Conservation (phyloP, 2,888 invertebrate species). For the Mesorhabditis sp. region DNA sequence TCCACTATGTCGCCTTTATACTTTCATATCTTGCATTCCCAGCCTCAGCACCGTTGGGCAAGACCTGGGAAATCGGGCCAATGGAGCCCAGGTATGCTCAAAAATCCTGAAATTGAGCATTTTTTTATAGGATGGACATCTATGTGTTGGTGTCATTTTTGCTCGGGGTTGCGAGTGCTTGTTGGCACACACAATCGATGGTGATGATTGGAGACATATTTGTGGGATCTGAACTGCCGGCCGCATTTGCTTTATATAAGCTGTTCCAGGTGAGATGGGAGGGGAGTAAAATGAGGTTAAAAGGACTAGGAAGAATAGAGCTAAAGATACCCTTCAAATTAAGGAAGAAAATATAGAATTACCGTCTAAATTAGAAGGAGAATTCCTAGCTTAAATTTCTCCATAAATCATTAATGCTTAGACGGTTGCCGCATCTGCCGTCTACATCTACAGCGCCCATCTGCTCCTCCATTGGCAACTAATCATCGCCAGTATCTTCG, state of each 20-base stretch:
- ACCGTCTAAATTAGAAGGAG: too few species aligned
- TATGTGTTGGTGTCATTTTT: constrained; percentile 85
- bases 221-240: constrained; percentile 79
- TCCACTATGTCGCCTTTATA: constrained; percentile 78
- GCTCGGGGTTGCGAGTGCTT: constrained; percentile 89
- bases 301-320: too few species aligned
- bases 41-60: constrained; percentile 71
- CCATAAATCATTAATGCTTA: constrained; percentile 32
- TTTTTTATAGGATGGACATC: constrained; percentile 63
- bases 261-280: constrained; percentile 73
- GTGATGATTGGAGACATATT: constrained; percentile 83
- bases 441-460: constrained; percentile 59
- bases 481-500: constrained; percentile 44
- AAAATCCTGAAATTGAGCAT: neutral
- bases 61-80: constrained; percentile 66
- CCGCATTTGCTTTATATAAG: constrained; percentile 94
- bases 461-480: constrained; percentile 60
- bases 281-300: too few species aligned
- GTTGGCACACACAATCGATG: constrained; percentile 87
- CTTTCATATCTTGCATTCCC: constrained; percentile 85
- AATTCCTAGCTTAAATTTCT: too few species aligned
- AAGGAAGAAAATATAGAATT: too few species aligned
- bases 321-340: too few species aligned
- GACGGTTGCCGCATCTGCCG: constrained; percentile 59
- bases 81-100: constrained; percentile 64